Evolutionary conservation across 1,140 invertebrate genomes (phyloP).

Genomic region (Scaptomyza pallida): DNA sequence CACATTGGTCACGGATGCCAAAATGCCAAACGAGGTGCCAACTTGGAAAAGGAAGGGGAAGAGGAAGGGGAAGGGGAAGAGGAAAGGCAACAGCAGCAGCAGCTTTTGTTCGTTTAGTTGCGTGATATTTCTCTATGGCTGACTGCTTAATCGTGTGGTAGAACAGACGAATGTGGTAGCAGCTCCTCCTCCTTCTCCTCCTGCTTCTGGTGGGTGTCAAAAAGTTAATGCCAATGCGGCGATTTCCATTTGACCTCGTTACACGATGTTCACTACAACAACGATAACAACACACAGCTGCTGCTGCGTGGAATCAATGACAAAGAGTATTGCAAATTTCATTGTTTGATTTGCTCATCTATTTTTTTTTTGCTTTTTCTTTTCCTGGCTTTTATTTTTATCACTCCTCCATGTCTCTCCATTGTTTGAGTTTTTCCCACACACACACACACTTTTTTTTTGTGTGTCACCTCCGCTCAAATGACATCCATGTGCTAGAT

Average conservation of each 20-base stretch:
- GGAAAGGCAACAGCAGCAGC: constrained; percentile 32
- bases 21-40: constrained; percentile 53
- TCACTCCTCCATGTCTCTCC: not conserved
- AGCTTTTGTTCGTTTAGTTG: constrained; percentile 71
- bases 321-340: constrained; percentile 60
- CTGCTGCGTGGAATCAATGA: constrained; percentile 45
- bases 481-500: constrained; percentile 44
- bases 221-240: constrained; percentile 78
- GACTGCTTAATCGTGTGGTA: constrained; percentile 75
- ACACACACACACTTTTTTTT: constrained; percentile 32
- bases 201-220: constrained; percentile 50
- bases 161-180: not conserved
- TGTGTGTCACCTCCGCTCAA: constrained; percentile 68
- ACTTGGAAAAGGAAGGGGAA: constrained; percentile 48
- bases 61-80: constrained; percentile 21
- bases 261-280: constrained; percentile 47
- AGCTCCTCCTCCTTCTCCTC: too few relatives aligned
- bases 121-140: constrained; percentile 77
- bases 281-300: not conserved
- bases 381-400: too few relatives aligned
- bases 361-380: not conserved
- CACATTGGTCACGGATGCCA: constrained; percentile 32
- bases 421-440: constrained; percentile 68
- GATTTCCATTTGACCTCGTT: constrained; percentile 82
- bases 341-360: constrained; percentile 45